phyloP scores from a whole-genome alignment of 2,797 vertebrate genomes.

The Chanos chanos region DNA sequence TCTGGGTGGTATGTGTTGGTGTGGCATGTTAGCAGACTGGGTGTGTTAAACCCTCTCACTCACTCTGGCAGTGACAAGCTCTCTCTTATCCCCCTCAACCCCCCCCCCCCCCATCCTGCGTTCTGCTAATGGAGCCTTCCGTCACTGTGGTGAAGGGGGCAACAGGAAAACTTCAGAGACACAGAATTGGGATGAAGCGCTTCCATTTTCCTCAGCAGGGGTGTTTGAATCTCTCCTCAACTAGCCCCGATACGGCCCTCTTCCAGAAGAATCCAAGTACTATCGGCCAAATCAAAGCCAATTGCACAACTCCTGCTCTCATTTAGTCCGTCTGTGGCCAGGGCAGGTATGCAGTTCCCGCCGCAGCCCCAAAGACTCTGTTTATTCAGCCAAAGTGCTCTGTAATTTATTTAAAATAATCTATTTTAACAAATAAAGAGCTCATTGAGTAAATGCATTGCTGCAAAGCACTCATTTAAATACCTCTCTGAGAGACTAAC shows the following conservation, averaged over 20 bases:
- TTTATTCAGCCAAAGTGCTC: slow-evolving; percentile 99
- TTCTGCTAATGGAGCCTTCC: slow-evolving; percentile 82
- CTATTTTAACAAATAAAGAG: slow-evolving; percentile 99
- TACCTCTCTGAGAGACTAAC: slow-evolving; percentile 81
- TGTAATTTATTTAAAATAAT: slow-evolving; percentile 99
- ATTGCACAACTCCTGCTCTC: slow-evolving; percentile 86
- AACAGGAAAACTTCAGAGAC: slow-evolving; percentile 82
- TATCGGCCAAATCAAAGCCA: slow-evolving; percentile 87
- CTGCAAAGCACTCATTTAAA: slow-evolving; percentile 91
- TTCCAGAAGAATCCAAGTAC: slow-evolving; percentile 76
- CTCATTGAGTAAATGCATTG: slow-evolving; percentile 86
- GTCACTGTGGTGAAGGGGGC: slow-evolving; percentile 71
- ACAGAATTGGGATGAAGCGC: slow-evolving; percentile 76
- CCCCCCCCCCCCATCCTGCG: no score
- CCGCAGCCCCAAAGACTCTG: slow-evolving; percentile 93
- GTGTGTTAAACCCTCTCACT: no score
- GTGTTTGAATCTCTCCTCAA: slow-evolving; percentile 77
- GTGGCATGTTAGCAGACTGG: no score
- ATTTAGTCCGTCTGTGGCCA: slow-evolving; percentile 92
- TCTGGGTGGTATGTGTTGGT: no score
- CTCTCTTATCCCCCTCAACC: slow-evolving; percentile 82
- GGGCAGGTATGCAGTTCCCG: slow-evolving; percentile 85
- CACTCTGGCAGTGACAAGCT: no score
- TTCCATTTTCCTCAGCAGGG: slow-evolving; percentile 70
- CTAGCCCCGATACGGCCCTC: slow-evolving; percentile 73